These are phyloP conservation scores for Lanistes nyassanus DNA, from an alignment of 1,140 invertebrate species.

Conservation along the genomic window DNA sequence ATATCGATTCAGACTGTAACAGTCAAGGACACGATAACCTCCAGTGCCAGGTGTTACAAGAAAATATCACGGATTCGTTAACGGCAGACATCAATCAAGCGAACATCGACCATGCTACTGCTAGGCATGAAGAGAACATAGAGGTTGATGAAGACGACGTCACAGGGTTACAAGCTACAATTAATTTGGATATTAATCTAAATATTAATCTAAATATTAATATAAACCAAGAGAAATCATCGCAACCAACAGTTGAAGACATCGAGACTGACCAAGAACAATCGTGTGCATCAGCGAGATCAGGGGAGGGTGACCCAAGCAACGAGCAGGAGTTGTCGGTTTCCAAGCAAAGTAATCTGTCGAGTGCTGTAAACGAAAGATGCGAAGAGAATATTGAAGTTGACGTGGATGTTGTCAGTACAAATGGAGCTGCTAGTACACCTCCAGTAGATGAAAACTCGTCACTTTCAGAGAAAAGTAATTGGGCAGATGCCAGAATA, in stretches of 20 bases:
- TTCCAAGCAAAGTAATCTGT: too few species aligned
- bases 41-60: neutral
- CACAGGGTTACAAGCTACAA: neutral
- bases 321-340: neutral
- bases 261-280: neutral
- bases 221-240: neutral
- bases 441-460: neutral
- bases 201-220: neutral
- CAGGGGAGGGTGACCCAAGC: neutral
- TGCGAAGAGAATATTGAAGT: constrained; percentile 4
- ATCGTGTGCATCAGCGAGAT: neutral
- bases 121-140: neutral
- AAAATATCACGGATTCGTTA: neutral
- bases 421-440: neutral
- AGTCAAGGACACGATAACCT: neutral
- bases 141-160: neutral
- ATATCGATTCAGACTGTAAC: neutral
- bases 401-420: neutral
- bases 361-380: neutral
- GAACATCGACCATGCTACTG: neutral
- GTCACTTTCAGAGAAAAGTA: neutral
- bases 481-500: too few species aligned
- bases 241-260: neutral
- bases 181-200: neutral
- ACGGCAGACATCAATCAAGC: too few species aligned